Conservation (phyloP, 2,113 vertebrate genomes). For the Rhombomys opimus region DNA sequence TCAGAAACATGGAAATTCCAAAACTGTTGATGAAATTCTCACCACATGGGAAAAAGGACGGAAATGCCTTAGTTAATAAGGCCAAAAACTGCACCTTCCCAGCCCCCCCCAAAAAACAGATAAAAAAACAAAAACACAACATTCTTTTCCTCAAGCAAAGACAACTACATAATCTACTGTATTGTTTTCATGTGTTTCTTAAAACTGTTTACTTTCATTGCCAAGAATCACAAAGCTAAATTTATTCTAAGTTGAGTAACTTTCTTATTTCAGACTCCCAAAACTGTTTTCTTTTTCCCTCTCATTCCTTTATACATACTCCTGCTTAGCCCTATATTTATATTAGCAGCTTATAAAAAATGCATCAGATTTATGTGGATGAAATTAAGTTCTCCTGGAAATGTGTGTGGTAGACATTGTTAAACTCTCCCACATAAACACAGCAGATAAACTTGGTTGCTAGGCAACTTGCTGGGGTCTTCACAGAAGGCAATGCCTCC, state of each 20-base stretch:
- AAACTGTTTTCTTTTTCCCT: background rate
- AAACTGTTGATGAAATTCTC: background rate
- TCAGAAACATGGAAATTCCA: background rate
- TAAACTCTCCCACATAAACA: constrained; percentile 26
- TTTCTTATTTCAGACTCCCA: background rate
- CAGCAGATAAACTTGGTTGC: constrained; percentile 59
- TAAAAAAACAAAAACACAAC: background rate
- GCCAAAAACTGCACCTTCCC: background rate
- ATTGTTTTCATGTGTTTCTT: background rate
- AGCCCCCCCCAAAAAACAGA: background rate
- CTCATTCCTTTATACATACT: background rate
- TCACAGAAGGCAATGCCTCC: background rate
- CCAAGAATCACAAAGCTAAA: constrained; percentile 55
- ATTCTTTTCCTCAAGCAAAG: background rate
- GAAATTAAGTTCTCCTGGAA: constrained; percentile 57
- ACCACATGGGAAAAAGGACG: background rate
- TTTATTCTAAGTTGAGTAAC: background rate
- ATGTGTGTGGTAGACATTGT: background rate
- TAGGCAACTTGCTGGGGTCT: constrained; percentile 59
- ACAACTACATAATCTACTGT: background rate
- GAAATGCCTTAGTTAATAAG: background rate
- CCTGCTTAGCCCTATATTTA: background rate
- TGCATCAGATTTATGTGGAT: constrained; percentile 19
- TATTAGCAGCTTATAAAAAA: constrained; percentile 9
- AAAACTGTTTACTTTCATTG: constrained; percentile 29